Evolutionary conservation across 1,140 invertebrate species (phyloP), one percentile per base, ranked within the genome.

Genomic region (Drosophila subpulchrella): DNA sequence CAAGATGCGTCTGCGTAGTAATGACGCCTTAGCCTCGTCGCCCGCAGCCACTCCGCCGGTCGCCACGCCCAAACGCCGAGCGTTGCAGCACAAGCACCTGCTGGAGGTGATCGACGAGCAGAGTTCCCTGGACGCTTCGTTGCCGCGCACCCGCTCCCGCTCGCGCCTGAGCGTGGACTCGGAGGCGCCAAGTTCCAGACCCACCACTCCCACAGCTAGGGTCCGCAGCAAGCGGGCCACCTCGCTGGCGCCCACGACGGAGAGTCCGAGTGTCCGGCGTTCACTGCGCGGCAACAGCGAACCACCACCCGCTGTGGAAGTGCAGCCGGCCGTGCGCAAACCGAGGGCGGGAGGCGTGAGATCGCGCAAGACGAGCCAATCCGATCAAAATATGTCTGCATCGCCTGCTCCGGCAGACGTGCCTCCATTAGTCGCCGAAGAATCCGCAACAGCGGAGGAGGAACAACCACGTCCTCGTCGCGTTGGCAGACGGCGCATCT

Each of bases 21-120:
- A 39, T 6, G 78, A 79, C 20, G 13, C 13, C 8, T 2, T 32
- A 27, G 1, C 59, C 17, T 41, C 13, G 6, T 42, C 17, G 13
- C 39, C 11, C 24, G 41, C 5, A 39, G 39, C 27, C 46, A 56
- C 61, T 0, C 59, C 65, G 15, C 36, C 67, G 0, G 55, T 55
- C 13, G 39, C 44, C 0, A 77, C 73, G 6, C 70, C 78, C 6
- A 82, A 70, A 58, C 66, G 47, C 12, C 78, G 65, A 20, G 7
- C 8, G 0, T 12, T 6, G 1, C 44, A 42, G 12, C 59, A 54
- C 30, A 76, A 44, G 30, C 34, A 36, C 6, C 6, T 70, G 17
- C 15, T 91, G n/a, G 84, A 90, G n/a, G 66, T 53, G 0, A 90
- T 91, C n/a, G 66, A 76, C 4, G 91, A 92, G 41, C 58, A 74